These are phyloP conservation scores for Polyommatus icarus DNA, from an alignment of 2,888 invertebrate genomes.

Conservation along the genomic window DNA sequence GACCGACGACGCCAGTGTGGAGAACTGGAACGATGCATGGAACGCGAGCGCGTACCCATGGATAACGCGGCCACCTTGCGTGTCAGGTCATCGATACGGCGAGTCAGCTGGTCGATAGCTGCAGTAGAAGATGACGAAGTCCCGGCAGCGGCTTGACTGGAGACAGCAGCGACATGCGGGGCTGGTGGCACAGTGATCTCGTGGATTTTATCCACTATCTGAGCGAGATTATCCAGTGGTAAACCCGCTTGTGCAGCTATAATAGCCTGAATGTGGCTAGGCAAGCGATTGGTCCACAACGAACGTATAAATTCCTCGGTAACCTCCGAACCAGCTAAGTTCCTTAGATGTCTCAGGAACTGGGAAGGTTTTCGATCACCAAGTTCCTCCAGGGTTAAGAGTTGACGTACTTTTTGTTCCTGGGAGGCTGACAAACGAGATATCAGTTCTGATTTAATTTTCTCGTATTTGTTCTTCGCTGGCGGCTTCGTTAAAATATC, in stretches of 20 bases:
- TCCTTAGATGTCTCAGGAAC: no score
- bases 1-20: slow-evolving; percentile 30
- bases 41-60: slow-evolving; percentile 4
- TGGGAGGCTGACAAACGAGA: slow-evolving; percentile 38
- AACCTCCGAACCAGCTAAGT: no score
- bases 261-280: not conserved
- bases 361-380: no score
- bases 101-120: slow-evolving; percentile 17
- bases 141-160: not conserved
- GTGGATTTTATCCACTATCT: slow-evolving; percentile 37
- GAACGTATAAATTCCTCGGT: no score
- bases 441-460: slow-evolving; percentile 39
- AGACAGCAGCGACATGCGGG: slow-evolving; percentile 23
- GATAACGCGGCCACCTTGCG: slow-evolving; percentile 27
- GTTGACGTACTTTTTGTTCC: not conserved
- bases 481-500: slow-evolving; percentile 29
- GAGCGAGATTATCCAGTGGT: slow-evolving; percentile 35
- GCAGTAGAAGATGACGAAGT: not conserved
- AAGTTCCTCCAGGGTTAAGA: no score
- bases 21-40: slow-evolving; percentile 16
- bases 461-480: slow-evolving; percentile 29
- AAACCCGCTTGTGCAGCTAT: slow-evolving; percentile 36
- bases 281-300: no score
- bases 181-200: slow-evolving; percentile 31
- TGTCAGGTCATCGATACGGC: slow-evolving; percentile 29